These are phyloP conservation scores for Fringilla coelebs DNA, from an alignment of 2,797 vertebrate species.

Conservation along the genomic window DNA sequence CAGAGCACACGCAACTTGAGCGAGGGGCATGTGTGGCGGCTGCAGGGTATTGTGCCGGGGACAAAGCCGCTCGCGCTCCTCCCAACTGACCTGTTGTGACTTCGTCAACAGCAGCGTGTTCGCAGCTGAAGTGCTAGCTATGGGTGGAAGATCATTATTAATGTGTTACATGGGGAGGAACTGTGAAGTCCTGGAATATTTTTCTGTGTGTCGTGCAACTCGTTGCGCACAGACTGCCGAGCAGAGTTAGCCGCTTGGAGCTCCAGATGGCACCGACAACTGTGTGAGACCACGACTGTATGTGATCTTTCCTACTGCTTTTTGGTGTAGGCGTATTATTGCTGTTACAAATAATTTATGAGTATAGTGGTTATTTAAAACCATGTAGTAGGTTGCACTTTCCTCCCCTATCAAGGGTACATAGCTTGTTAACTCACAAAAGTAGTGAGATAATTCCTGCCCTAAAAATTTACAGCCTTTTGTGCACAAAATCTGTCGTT, in stretches of 20 bases:
- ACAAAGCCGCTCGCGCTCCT: neutral
- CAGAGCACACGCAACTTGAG: neutral
- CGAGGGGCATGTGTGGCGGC: neutral
- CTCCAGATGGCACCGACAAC: conserved; percentile 2
- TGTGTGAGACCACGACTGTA: conserved; percentile 1
- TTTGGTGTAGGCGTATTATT: conserved; percentile 38
- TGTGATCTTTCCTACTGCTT: conserved; percentile 8
- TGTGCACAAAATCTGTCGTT: neutral
- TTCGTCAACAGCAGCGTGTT: neutral
- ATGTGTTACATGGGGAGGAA: neutral
- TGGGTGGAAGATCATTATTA: neutral
- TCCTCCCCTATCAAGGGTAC: neutral
- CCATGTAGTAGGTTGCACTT: conserved; percentile 25
- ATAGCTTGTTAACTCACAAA: conserved; percentile 29
- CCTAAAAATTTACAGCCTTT: conserved; percentile 26
- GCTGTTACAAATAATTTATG: conserved; percentile 57
- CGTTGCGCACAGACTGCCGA: neutral
- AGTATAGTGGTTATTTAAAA: conserved; percentile 51
- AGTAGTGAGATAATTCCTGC: conserved; percentile 2
- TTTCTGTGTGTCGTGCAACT: neutral
- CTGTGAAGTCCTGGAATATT: neutral
- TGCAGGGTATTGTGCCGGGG: neutral
- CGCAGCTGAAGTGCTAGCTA: neutral
- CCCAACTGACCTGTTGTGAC: neutral
- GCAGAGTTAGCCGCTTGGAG: neutral